Conservation (phyloP, 2,888 invertebrate genomes). For the Cheilosia vulpina region DNA sequence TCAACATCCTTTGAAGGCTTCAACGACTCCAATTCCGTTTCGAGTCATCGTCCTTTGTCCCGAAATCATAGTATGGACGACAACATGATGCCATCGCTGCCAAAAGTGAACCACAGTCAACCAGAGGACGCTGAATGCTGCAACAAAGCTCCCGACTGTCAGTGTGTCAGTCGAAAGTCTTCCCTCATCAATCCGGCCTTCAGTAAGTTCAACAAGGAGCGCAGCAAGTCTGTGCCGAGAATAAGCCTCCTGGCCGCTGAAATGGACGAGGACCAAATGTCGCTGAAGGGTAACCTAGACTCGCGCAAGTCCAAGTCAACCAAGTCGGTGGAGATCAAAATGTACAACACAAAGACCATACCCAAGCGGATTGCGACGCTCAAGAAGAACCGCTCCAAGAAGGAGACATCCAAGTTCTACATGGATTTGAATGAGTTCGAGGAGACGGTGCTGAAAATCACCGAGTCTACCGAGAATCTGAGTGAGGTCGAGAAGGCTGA, state of each 20-base stretch:
- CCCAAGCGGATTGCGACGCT: slow-evolving; percentile 89
- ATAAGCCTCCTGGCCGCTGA: slow-evolving; percentile 79
- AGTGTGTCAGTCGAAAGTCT: slow-evolving; percentile 76
- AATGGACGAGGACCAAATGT: slow-evolving; percentile 77
- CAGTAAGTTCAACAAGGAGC: slow-evolving; percentile 79
- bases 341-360: slow-evolving; percentile 88
- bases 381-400: slow-evolving; percentile 87
- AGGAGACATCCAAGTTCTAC: slow-evolving; percentile 88
- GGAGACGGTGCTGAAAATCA: slow-evolving; percentile 85
- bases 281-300: slow-evolving; percentile 78
- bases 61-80: slow-evolving; percentile 81
- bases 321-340: slow-evolving; percentile 85
- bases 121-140: slow-evolving; percentile 54
- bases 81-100: slow-evolving; percentile 78
- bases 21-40: slow-evolving; percentile 77
- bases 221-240: slow-evolving; percentile 83
- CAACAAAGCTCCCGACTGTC: slow-evolving; percentile 69
- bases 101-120: slow-evolving; percentile 76
- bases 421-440: slow-evolving; percentile 87
- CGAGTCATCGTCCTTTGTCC: slow-evolving; percentile 68
- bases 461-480: slow-evolving; percentile 87
- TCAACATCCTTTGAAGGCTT: slow-evolving; percentile 81
- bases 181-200: slow-evolving; percentile 26
- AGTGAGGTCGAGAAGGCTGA: slow-evolving; percentile 61
- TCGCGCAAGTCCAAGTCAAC: slow-evolving; percentile 79